These are phyloP conservation scores for Hippocampus kuda DNA, from an alignment of 2,797 vertebrate genomes.

Conservation along the genomic window DNA sequence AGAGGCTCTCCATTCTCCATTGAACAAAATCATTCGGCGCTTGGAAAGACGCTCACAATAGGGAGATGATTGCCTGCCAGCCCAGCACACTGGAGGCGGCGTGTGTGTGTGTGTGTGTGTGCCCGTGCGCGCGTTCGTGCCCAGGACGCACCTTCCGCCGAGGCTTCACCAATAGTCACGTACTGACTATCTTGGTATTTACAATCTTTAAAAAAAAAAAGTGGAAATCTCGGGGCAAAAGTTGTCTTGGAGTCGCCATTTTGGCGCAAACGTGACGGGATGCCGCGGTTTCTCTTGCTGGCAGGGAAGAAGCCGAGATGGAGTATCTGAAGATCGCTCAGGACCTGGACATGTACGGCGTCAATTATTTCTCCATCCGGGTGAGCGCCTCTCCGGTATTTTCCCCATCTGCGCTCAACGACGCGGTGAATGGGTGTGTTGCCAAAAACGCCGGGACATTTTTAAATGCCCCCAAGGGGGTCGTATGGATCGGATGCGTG, in stretches of 20 bases:
- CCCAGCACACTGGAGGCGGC: neutral
- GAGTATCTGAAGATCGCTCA: constrained; percentile 90
- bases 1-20: constrained; percentile 6
- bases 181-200: too few species aligned
- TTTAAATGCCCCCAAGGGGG: constrained; percentile 27
- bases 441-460: constrained; percentile 30
- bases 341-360: constrained; percentile 88
- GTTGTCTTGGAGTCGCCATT: too few species aligned
- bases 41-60: constrained; percentile 7
- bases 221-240: too few species aligned
- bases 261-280: too few species aligned
- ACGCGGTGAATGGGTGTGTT: neutral
- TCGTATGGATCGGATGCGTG: too few species aligned
- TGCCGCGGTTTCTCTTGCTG: too few species aligned
- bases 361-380: constrained; percentile 86
- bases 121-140: neutral
- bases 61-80: neutral
- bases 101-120: neutral
- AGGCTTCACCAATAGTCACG: too few species aligned
- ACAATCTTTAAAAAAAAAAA: too few species aligned
- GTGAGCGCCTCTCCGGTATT: constrained; percentile 59
- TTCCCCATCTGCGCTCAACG: neutral
- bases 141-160: too few species aligned
- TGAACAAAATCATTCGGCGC: constrained; percentile 12
- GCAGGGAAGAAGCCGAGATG: constrained; percentile 88